Conservation (phyloP, 2,113 vertebrate genomes). For the Triplophysa siluroides region DNA sequence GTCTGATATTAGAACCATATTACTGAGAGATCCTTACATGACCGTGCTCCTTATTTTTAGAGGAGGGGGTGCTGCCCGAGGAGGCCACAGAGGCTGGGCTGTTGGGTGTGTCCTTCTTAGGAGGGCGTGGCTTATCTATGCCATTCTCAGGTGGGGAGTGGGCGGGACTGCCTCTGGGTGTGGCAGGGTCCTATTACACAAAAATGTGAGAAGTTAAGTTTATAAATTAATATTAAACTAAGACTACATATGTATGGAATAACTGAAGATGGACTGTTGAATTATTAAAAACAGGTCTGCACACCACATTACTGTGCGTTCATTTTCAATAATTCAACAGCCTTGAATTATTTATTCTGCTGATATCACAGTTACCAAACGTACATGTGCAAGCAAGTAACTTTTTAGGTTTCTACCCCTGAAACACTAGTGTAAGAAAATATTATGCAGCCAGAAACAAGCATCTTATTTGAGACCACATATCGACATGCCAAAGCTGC, state of each 20-base stretch:
- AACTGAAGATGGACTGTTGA: background rate
- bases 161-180: conserved; percentile 91
- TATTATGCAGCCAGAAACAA: too few species aligned
- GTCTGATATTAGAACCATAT: background rate
- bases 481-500: too few species aligned
- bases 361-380: background rate
- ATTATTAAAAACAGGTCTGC: background rate
- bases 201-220: background rate
- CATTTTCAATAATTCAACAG: background rate
- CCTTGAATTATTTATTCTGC: background rate
- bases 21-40: conserved; percentile 80
- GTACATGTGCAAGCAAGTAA: background rate
- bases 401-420: background rate
- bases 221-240: background rate
- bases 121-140: conserved; percentile 91
- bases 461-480: too few species aligned
- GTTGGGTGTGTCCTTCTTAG: conserved; percentile 97
- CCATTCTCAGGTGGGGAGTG: conserved; percentile 97
- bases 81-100: conserved; percentile 97
- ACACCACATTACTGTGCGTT: background rate
- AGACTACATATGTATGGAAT: background rate
- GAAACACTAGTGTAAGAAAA: background rate
- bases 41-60: conserved; percentile 98
- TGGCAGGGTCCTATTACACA: conserved; percentile 88
- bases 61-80: conserved; percentile 97